These are phyloP conservation scores for Apus apus DNA, from an alignment of 2,113 vertebrate genomes.

Conservation along the genomic window DNA sequence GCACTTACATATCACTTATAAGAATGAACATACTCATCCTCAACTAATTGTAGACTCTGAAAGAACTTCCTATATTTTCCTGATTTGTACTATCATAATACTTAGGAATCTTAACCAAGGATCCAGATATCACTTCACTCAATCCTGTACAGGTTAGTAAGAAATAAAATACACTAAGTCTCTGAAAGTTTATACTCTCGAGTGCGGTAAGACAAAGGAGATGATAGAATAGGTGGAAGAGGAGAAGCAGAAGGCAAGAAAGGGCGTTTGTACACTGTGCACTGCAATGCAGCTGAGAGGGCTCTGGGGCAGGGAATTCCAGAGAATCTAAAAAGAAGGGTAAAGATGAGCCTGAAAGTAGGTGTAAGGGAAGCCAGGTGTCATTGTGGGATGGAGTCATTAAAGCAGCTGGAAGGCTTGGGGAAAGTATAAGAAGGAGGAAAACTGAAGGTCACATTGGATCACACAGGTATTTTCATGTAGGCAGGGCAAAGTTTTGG, in stretches of 20 bases:
- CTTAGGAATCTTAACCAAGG: neutral
- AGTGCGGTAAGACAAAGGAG: neutral
- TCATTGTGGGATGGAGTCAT: neutral
- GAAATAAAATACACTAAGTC: neutral
- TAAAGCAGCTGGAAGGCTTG: neutral
- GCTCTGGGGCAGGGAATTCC: neutral
- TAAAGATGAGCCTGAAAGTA: neutral
- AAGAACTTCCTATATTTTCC: neutral
- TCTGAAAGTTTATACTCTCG: neutral
- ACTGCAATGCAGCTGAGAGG: neutral
- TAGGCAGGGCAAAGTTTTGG: neutral
- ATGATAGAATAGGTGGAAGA: neutral
- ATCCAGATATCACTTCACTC: neutral
- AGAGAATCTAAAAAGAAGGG: neutral
- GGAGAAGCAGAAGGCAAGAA: neutral
- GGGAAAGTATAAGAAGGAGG: neutral
- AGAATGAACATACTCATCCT: neutral
- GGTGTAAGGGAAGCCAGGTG: neutral
- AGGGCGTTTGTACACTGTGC: neutral
- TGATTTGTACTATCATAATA: neutral
- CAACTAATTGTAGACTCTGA: neutral
- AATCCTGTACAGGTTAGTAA: neutral
- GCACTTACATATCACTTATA: neutral
- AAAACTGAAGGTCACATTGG: neutral
- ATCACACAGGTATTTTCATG: neutral